A percentile compares a stretch with the other conserved stretches of the same genome.
Conservation (phyloP, 2,888 invertebrate genomes). For the Galerucella nymphaeae region DNA sequence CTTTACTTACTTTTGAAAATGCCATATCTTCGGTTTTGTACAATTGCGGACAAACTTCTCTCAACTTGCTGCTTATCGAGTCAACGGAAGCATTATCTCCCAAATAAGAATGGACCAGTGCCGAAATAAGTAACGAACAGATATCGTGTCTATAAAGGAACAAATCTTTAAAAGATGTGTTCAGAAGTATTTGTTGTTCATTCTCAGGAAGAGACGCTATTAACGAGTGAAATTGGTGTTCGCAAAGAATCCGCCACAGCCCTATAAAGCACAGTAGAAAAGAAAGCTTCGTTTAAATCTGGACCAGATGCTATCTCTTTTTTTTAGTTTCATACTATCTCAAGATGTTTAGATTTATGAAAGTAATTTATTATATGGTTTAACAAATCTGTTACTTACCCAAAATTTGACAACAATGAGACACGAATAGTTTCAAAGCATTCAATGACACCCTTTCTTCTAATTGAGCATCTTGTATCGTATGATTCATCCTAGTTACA, state of each 20-base stretch:
- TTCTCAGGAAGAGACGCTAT: conserved; percentile 76
- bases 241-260: conserved; percentile 91
- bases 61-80: conserved; percentile 85
- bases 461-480: conserved; percentile 66
- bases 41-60: conserved; percentile 92
- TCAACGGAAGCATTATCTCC: conserved; percentile 96
- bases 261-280: conserved; percentile 35
- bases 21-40: conserved; percentile 96
- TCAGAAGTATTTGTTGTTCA: conserved; percentile 72
- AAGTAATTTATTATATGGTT: too few relatives aligned
- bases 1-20: conserved; percentile 83
- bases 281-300: background rate
- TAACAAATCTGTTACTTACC: conserved; percentile 61
- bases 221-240: conserved; percentile 89
- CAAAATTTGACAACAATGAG: conserved; percentile 87
- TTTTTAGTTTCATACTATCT: too few relatives aligned
- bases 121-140: conserved; percentile 80
- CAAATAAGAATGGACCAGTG: conserved; percentile 90
- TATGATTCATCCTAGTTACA: conserved; percentile 52
- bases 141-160: conserved; percentile 83
- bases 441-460: conserved; percentile 83
- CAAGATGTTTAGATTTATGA: too few relatives aligned
- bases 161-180: conserved; percentile 78
- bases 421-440: conserved; percentile 74
- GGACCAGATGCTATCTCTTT: too few relatives aligned